Evolutionary conservation across 2,113 vertebrate species (phyloP).

Genomic region (Heterotilapia buettikoferi): DNA sequence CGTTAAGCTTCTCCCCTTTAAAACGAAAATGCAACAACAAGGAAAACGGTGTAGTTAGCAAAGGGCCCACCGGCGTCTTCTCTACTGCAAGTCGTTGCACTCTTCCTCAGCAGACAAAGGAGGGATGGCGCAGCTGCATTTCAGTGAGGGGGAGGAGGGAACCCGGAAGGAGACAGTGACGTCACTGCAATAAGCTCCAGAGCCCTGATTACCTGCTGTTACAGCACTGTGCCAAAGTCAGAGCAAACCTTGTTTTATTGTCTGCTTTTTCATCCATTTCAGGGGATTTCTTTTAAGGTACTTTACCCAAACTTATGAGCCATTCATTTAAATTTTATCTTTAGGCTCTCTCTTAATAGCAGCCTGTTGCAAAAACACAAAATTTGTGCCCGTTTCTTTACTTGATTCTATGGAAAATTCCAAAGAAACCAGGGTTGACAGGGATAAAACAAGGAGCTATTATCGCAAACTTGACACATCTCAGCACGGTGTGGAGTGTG

Average conservation of each 20-base stretch:
- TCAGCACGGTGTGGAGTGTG: not conserved
- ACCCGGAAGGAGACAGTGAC: not conserved
- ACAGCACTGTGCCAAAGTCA: not conserved
- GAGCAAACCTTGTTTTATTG: not conserved
- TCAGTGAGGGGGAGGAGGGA: not conserved
- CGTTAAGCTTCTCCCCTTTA: not conserved
- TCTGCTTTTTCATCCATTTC: not conserved
- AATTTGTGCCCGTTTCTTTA: not conserved
- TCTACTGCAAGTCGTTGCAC: not conserved
- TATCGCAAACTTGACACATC: not conserved
- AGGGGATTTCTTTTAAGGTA: not conserved
- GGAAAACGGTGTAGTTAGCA: not conserved
- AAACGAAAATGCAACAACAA: not conserved
- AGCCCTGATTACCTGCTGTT: not conserved
- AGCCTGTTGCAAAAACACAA: not conserved
- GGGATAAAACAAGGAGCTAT: not conserved
- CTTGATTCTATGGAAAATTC: not conserved
- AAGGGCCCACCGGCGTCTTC: not conserved
- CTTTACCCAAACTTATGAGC: not conserved
- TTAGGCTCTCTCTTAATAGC: not conserved
- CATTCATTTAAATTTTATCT: not conserved
- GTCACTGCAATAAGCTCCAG: not conserved
- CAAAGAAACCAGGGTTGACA: not conserved
- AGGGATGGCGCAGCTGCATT: constrained; percentile 61
- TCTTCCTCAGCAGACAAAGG: constrained; percentile 48